Percentiles rank a stretch among this genome's conserved stretches.
Evolutionary conservation across 2,113 vertebrate genomes (phyloP).

Genomic region (Mandrillus leucophaeus): DNA sequence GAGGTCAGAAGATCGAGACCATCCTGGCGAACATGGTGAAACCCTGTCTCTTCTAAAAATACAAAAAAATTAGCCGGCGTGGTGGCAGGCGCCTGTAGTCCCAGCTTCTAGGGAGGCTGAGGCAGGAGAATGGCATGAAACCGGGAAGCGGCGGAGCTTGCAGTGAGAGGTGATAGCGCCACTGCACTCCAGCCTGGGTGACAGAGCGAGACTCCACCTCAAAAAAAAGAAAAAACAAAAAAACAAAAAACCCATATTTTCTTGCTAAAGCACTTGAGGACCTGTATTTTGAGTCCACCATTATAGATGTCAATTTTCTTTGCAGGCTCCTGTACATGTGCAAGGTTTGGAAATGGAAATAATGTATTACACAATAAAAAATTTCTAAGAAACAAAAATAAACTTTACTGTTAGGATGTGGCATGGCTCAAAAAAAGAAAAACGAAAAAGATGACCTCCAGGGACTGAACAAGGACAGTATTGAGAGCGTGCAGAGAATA

Average conservation of each 20-base stretch:
- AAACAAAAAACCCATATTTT: background rate
- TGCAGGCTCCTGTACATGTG: background rate
- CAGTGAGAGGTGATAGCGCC: too few relatives aligned
- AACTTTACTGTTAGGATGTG: background rate
- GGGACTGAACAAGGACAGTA: background rate
- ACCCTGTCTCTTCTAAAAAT: too few relatives aligned
- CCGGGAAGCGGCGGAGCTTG: too few relatives aligned
- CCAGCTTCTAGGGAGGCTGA: too few relatives aligned
- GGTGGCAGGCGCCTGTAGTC: too few relatives aligned
- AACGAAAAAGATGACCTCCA: background rate
- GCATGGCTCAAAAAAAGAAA: background rate
- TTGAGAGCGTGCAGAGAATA: fast-evolving
- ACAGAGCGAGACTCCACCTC: too few relatives aligned
- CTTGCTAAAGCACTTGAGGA: background rate
- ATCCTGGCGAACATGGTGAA: too few relatives aligned
- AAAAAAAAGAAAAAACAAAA: too few relatives aligned
- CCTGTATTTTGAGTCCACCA: background rate
- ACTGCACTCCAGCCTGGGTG: too few relatives aligned
- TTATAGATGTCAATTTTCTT: background rate
- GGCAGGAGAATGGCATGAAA: too few relatives aligned
- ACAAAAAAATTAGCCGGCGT: too few relatives aligned
- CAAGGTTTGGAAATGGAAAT: background rate
- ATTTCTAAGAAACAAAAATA: background rate
- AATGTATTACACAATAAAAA: background rate
- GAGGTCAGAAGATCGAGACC: too few relatives aligned